Conservation (phyloP, 2,113 vertebrate species). For the Bubo scandiacus region DNA sequence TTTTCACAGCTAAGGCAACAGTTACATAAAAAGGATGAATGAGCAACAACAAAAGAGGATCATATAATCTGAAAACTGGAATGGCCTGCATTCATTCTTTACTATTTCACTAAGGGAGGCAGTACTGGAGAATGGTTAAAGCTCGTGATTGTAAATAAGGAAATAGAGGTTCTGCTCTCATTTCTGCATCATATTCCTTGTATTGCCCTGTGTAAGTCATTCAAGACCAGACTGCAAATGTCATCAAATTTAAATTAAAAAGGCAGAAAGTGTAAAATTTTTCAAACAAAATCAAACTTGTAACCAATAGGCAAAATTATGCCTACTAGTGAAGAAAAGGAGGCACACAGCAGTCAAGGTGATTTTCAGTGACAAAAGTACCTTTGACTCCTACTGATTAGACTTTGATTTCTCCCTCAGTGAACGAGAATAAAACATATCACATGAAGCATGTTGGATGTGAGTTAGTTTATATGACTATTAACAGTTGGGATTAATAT, state of each 20-base stretch:
- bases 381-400: neutral
- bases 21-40: constrained; percentile 55
- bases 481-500: constrained; percentile 17
- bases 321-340: neutral
- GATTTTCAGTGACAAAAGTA: neutral
- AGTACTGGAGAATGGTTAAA: neutral
- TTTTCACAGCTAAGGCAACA: constrained; percentile 32
- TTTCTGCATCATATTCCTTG: neutral
- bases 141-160: neutral
- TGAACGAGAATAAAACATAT: neutral
- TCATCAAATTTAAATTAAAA: neutral
- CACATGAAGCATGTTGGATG: neutral
- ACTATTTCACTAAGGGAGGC: neutral
- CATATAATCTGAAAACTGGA: constrained; percentile 3
- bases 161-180: neutral
- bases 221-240: neutral
- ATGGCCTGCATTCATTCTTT: neutral
- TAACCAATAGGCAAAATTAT: neutral
- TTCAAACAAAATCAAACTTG: neutral
- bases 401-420: neutral
- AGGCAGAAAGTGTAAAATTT: neutral
- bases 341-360: neutral
- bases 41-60: constrained; percentile 47
- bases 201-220: neutral
- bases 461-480: neutral